Evolutionary conservation across 2,113 vertebrate species (phyloP).

Genomic region (Lipophrys pholis): DNA sequence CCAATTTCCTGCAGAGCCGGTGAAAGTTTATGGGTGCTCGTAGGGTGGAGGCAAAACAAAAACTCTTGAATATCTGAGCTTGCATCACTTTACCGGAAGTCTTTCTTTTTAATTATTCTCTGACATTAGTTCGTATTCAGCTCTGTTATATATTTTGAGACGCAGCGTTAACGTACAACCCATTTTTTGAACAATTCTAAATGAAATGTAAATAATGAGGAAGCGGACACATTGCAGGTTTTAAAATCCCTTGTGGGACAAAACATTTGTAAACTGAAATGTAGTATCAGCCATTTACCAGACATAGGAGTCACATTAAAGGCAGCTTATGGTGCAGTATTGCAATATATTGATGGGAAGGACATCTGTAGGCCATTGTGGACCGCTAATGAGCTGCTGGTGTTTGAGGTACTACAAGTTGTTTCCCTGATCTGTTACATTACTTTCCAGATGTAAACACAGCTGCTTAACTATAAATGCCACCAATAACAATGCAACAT

Average conservation of each 20-base stretch:
- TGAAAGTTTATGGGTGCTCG: constrained; percentile 6
- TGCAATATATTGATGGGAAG: background rate
- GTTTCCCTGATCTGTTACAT: background rate
- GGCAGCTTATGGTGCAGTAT: background rate
- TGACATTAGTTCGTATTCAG: too few species aligned
- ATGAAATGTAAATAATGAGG: too few species aligned
- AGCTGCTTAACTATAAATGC: constrained; percentile 29
- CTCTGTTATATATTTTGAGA: too few species aligned
- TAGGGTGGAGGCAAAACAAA: constrained; percentile 9
- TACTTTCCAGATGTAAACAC: constrained; percentile 41
- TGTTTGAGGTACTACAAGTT: background rate
- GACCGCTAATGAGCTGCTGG: background rate
- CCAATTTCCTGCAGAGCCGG: constrained; percentile 31
- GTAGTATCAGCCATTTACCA: too few species aligned
- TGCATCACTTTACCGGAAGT: background rate
- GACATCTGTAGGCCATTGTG: constrained; percentile 7
- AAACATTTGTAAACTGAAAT: too few species aligned
- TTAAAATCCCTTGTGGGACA: too few species aligned
- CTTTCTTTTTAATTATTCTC: constrained; percentile 11
- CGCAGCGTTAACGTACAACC: too few species aligned
- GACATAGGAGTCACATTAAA: too few species aligned
- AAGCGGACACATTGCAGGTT: too few species aligned
- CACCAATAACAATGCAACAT: constrained; percentile 7
- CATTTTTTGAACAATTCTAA: too few species aligned
- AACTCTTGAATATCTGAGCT: background rate